Evolutionary conservation across 2,888 invertebrate species (phyloP).

Genomic region (Atrina japonica): DNA sequence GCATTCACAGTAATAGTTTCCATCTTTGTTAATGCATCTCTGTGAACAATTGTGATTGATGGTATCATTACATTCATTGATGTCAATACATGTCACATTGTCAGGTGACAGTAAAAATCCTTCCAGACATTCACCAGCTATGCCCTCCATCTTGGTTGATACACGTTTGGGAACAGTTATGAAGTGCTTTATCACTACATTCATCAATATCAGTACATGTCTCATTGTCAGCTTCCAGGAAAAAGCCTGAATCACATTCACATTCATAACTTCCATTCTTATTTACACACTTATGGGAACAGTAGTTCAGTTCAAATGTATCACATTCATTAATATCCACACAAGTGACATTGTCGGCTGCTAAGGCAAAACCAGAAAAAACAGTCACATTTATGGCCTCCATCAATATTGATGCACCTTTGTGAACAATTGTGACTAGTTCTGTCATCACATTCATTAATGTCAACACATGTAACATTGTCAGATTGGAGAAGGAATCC

Average conservation of each 20-base stretch:
- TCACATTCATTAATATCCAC: constrained; percentile 20
- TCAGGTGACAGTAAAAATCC: not conserved
- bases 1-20: constrained; percentile 21
- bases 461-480: too few species aligned
- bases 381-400: constrained; percentile 11
- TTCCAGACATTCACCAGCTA: constrained; percentile 4
- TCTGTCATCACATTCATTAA: too few species aligned
- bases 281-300: too few species aligned
- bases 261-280: too few species aligned
- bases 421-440: constrained; percentile 13
- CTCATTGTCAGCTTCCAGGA: too few species aligned
- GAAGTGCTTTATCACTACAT: constrained; percentile 18
- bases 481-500: too few species aligned
- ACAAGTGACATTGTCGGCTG: not conserved
- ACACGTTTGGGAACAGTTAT: constrained; percentile 13
- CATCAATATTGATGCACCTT: not conserved
- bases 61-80: not conserved
- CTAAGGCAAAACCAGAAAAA: not conserved
- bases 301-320: too few species aligned
- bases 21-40: constrained; percentile 10
- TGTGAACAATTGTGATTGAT: constrained; percentile 7
- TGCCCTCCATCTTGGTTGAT: constrained; percentile 6
- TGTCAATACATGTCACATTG: constrained; percentile 12
- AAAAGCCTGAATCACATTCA: too few species aligned
- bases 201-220: constrained; percentile 22